phyloP scores from a whole-genome alignment of 2,113 vertebrate species.

The Budorcas taxicolor region DNA sequence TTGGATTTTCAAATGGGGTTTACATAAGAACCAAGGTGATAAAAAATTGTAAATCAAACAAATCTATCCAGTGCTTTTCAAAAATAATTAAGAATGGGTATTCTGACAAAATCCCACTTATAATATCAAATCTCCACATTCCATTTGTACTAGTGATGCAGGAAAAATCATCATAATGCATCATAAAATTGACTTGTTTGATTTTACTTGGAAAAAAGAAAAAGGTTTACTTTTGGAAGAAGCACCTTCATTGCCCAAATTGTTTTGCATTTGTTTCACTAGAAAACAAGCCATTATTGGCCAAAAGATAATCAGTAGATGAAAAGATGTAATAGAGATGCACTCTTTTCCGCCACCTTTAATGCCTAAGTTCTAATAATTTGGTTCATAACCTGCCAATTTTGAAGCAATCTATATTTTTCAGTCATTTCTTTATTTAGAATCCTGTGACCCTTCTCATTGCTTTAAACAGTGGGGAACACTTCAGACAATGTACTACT shows the following conservation, averaged over 20 bases:
- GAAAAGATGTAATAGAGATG: background rate
- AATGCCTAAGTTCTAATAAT: background rate
- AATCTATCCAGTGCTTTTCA: background rate
- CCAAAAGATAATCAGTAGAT: background rate
- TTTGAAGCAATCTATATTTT: background rate
- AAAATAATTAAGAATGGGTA: constrained; percentile 1
- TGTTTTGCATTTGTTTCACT: background rate
- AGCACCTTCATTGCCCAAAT: background rate
- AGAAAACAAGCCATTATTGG: background rate
- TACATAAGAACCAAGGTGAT: constrained; percentile 8
- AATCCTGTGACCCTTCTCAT: background rate
- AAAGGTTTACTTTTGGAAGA: background rate
- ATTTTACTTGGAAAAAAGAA: background rate
- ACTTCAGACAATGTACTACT: background rate
- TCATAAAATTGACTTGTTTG: background rate
- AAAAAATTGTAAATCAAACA: constrained; percentile 34
- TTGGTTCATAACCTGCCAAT: background rate
- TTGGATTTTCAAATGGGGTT: constrained; percentile 29
- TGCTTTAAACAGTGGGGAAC: background rate
- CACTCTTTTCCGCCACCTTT: background rate
- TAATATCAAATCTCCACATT: constrained; percentile 20
- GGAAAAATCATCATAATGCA: background rate
- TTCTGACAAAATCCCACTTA: background rate
- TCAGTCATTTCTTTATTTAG: background rate
- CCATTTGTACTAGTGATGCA: background rate